Evolutionary conservation across 2,797 vertebrate species (phyloP), one percentile per base, ranked within the genome.

Genomic region (Chloroceryle amazona): DNA sequence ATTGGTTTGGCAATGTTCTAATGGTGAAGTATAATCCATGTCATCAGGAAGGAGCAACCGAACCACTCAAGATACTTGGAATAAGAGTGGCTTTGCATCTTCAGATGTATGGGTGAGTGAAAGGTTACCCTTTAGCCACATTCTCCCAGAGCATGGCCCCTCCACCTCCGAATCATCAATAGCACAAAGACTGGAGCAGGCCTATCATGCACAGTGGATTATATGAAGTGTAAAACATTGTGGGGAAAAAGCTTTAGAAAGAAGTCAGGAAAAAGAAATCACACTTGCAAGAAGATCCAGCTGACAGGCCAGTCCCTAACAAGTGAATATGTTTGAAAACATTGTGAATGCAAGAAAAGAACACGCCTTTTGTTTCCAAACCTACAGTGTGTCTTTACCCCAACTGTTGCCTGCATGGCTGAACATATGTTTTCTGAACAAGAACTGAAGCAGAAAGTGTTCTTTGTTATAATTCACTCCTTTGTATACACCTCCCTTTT

Each of bases 171-270:
- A 93, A 96, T 94, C 98, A 98, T 99, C 98, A 99, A 99, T 98
- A 98, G 98, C 97, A 98, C 98, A 98, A 98, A 98, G 98, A 97
- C 98, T 81, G 93, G 98, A 98, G 98, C 98, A 97, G 98, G 96
- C 98, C 98, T 98, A 97, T 97, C 97, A 93, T 88, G 98, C 98
- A 99, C 72, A 99, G 98, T 98, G 98, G 98, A 98, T 99, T 99
- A 99, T 99, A 99, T 99, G 99, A 99, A 99, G 99, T 99, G 99
- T 99, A 99, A 99, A 99, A 99, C 98, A 99, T 98, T 98, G 98
- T 97, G 88, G 86, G 76, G 98, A 97, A 98, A 98, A 98, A 98
- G 98, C 98, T 98, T 98, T 98, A 99, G 98, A 99, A 99, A 98
- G 98, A 98, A 98, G 98, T 98, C 81, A 95, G 94, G 98, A 97